Evolutionary conservation across 1,140 invertebrate genomes (phyloP).

Genomic region (Hycleus phaleratus): DNA sequence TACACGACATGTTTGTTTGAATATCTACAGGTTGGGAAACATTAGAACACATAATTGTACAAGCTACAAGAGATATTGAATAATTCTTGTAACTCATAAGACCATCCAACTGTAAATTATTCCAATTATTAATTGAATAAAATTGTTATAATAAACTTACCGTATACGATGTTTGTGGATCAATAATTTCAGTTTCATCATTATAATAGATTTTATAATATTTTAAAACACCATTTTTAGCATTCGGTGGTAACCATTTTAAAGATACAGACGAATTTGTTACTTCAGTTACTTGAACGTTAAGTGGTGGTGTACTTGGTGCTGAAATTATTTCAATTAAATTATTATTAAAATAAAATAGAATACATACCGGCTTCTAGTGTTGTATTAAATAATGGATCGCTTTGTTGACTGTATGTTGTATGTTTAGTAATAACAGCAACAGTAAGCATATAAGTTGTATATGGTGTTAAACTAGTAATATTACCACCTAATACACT

Average conservation of each 20-base stretch:
- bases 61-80: slow-evolving; percentile 58
- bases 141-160: slow-evolving; percentile 30
- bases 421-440: slow-evolving; percentile 62
- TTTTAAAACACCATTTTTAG: slow-evolving; percentile 65
- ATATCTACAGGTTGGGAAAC: slow-evolving; percentile 42
- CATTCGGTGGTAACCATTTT: slow-evolving; percentile 58
- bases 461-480: slow-evolving; percentile 60
- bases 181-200: slow-evolving; percentile 21
- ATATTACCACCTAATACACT: slow-evolving; percentile 5
- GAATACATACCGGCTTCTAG: slow-evolving; percentile 55
- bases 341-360: not conserved
- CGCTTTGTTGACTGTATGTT: slow-evolving; percentile 3
- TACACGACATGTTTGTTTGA: slow-evolving; percentile 53
- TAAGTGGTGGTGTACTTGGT: slow-evolving; percentile 47
- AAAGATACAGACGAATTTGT: slow-evolving; percentile 59
- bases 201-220: slow-evolving; percentile 59
- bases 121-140: slow-evolving; percentile 25
- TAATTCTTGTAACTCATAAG: slow-evolving; percentile 54
- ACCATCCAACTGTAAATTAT: not conserved
- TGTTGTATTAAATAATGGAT: slow-evolving; percentile 57
- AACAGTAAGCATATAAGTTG: slow-evolving; percentile 67
- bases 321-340: slow-evolving; percentile 35
- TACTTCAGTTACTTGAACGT: slow-evolving; percentile 52
- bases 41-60: slow-evolving; percentile 58
- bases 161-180: slow-evolving; percentile 11